Base-by-base conservation (phyloP, 2,797 vertebrate species). In the Lepidocolaptes lacrymiger region DNA sequence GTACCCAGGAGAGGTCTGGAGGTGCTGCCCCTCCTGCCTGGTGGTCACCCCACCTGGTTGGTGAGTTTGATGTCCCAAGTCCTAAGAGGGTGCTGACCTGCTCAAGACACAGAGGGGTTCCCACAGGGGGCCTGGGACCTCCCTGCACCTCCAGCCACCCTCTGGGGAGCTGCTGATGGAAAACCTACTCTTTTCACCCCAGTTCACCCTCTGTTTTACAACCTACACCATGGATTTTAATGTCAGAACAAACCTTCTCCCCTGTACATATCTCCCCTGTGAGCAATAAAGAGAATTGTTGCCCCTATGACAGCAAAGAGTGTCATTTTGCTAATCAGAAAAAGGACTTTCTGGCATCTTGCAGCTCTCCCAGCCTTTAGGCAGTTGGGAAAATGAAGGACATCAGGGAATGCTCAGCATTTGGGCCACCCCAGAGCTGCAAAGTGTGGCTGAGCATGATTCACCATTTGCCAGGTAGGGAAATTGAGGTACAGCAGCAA, bases 221-320 rank as follows among this genome's bases (percentile, higher is more conserved):
- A 63, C 66, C 81, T 26, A 36, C 66, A 58, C 59, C 23, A 11
- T 39, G 22, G 32, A 71, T 94, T 91, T 95, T 89, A 72, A 54
- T 39, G 76, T 63, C 85, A 77, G 77, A 87, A 91, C 80, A 86
- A 91, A 85, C 81, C 23, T 46, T 13, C 63, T 71, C 56, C 68
- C 62, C 54, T 95, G 89, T 95, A 96, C 32, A 91, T 95, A 94
- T 77, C 49, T 59, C 59, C 71, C 82, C 2, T 0, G 13, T 62
- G 88, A 96, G 72, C 92, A 96, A 93, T 97, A 97, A 97, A 97
- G 71, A 90, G 79, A 92, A 82, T 73, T 91, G 71, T 91, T 95
- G 72, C 82, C 81, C 71, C 66, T 28, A 34, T 8, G 9, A 79
- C 34, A 69, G 44, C 59, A 68, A 74, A 88, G 61, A 88, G 10